Evolutionary conservation across 1,140 invertebrate genomes (phyloP), one percentile per base, ranked within the genome.

Genomic region (Meloidogyne floridensis): DNA sequence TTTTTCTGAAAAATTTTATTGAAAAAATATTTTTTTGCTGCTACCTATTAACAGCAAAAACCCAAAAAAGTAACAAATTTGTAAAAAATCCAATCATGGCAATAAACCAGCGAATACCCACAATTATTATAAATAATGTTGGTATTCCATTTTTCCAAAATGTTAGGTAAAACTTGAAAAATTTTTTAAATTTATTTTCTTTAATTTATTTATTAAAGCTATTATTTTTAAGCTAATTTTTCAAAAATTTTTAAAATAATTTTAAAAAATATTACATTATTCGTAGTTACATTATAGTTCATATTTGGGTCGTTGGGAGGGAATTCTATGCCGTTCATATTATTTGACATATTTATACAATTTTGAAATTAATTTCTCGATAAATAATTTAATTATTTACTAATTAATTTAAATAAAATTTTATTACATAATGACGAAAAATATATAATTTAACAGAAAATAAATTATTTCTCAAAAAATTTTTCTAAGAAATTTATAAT

Each of bases 71-170:
- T n/a, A 65, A 7, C 2, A 65, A 7, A 65, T 65, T 65, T 5
- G 59, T 65, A 65, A 65, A n/a, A 65, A 65, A 65, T n/a, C 59
- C 59, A 65, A 65, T 65, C 2, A 65, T 18, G 0, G 59, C 59
- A 65, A 65, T 65, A 65, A 65, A 65, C 59, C 59, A 65, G 18
- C 59, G 59, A n/a, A 65, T 65, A 65, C 59, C 59, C n/a, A 65
- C 59, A 65, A 65, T 0, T 65, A 65, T 65, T 65, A 65, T 4
- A 65, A 65, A 65, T 65, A 65, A 65, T 65, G 59, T 65, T 65
- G 59, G 59, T n/a, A 65, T n/a, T 6, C 59, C 59, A 18, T 15
- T 65, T n/a, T 65, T 65, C 59, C 59, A 65, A 47, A 47, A 47
- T 47, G 47, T 47, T 47, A 47, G 5, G 7, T 47, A 47, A 7